Base-by-base conservation (phyloP, 2,113 vertebrate genomes). In the Percina caprodes region DNA sequence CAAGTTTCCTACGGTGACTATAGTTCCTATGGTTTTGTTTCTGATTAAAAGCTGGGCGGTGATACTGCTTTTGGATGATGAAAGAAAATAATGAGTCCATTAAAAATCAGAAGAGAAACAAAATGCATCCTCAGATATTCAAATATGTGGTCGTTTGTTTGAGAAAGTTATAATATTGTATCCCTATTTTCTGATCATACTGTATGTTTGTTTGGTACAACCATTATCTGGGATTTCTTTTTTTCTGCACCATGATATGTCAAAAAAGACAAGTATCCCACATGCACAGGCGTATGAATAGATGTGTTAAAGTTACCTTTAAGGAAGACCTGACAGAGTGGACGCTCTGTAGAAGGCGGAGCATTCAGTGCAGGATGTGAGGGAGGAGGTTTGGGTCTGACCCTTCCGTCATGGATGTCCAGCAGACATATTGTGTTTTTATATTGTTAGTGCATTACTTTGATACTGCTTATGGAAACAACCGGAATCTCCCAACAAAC, bases 281-380 rank as follows among this genome's bases (percentile, higher is more conserved):
- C 55, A 54, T 86, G 77, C 42, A 54, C 23, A 74, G 18, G 56
- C 58, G 35, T 75, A 69, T 73, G 80, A 85, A 82, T 73, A 79
- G 67, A 58, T 67, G 74, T 35, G 51, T 52, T 74, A 52, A 86
- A 71, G 75, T 76, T 84, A 84, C 84, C 66, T 89, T 88, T 74
- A 73, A 89, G 84, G 58, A 82, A 74, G 82, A 89, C 83, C 77
- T 87, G 67, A 68, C 60, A 13, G 49, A 80, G 60, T 79, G 74
- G 80, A 60, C 69, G 5, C 77, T 55, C 19, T 58, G 61, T 16
- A 30, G 39, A 42, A 91, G 91, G 86, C 33, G 65, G 75, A 39
- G 77, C 79, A 21, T 82, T 71, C 15, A 13, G 69, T 6, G 70
- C 90, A 94, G 93, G 92, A 92, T 93, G 92, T 82, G 73, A 91